Base-by-base conservation (phyloP, 2,797 vertebrate species). In the Mormyrops attenuatus region DNA sequence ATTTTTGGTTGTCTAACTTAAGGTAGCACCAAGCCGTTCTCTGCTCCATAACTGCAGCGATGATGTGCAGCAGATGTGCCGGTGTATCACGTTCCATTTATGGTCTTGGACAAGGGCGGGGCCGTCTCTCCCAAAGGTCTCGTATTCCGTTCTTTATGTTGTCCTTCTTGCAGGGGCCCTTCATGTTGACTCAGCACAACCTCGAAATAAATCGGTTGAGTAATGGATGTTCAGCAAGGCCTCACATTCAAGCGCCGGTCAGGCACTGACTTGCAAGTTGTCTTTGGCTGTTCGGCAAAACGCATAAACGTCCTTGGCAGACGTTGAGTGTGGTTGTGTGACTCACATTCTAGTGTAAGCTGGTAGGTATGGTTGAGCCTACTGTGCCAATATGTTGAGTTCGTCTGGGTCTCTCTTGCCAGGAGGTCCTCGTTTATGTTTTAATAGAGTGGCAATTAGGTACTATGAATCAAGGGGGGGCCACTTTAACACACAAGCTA, bases 231-330 rank as follows among this genome's bases (percentile, higher is more conserved):
- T 69, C 60, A 50, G 87, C 66, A 34, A 49, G 88, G 90, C 91
- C 87, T 89, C 89, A 89, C 85, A 80, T 41, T 73, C 90, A 91
- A 90, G 89, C 89, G 77, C 89, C 89, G 89, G 89, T 91, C 63
- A 73, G 85, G 88, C 88, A 89, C 89, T 89, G 88, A 92, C 92
- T 92, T 85, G 89, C 88, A 88, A 93, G 93, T 93, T 94, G 91
- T 92, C 89, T 94, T 94, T 94, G 93, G 92, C 92, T 44, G 2
- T 5, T 60, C 26, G n/a, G 77, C 90, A 55, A 87, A 91, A 92
- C 90, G 91, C 88, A 38, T 93, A 91, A 93, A 94, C 92, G 93
- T 91, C 90, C 93, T 93, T 94, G 93, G 93, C 93, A 94, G 92
- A 91, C 90, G 88, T 89, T 50, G 60, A 86, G 52, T 89, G 88